Conservation (phyloP, 2,888 invertebrate species). For the Neuroscelio doddi region DNA sequence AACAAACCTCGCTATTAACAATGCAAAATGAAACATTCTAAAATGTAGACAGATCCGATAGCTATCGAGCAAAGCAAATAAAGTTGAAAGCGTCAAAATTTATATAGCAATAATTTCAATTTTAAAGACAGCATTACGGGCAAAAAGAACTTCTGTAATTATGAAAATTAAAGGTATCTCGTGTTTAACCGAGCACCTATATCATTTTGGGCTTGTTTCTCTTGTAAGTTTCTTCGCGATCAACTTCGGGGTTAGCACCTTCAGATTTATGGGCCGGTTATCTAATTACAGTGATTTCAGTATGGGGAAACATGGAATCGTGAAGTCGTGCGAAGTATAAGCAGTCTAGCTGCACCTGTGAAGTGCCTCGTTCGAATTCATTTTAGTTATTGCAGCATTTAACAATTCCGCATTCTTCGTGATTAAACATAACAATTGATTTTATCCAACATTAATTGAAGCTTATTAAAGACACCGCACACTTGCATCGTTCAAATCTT, state of each 20-base stretch:
- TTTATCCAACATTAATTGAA: neutral
- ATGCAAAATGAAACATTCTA: no score
- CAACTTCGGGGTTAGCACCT: slow-evolving; percentile 19
- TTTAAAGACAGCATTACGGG: neutral
- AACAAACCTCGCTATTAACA: no score
- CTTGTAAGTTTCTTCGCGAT: slow-evolving; percentile 19
- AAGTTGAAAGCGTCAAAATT: no score
- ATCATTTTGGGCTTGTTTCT: slow-evolving; percentile 24
- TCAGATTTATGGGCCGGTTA: slow-evolving; percentile 27
- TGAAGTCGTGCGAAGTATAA: slow-evolving; percentile 20
- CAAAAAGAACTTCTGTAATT: slow-evolving; percentile 9
- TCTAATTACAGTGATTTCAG: slow-evolving; percentile 33
- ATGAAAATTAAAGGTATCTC: slow-evolving; percentile 27
- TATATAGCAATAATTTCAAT: slow-evolving; percentile 21
- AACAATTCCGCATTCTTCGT: slow-evolving; percentile 27
- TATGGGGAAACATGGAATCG: slow-evolving; percentile 18
- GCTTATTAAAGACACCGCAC: no score
- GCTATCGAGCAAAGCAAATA: no score
- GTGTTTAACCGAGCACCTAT: slow-evolving; percentile 10
- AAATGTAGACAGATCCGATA: no score
- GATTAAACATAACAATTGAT: slow-evolving; percentile 29
- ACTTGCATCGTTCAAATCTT: no score
- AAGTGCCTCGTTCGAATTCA: neutral
- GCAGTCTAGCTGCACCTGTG: slow-evolving; percentile 8
- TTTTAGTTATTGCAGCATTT: slow-evolving; percentile 3